Evolutionary conservation across 1,140 invertebrate genomes (phyloP), one percentile per base, ranked within the genome.

Genomic region (Littorina saxatilis): DNA sequence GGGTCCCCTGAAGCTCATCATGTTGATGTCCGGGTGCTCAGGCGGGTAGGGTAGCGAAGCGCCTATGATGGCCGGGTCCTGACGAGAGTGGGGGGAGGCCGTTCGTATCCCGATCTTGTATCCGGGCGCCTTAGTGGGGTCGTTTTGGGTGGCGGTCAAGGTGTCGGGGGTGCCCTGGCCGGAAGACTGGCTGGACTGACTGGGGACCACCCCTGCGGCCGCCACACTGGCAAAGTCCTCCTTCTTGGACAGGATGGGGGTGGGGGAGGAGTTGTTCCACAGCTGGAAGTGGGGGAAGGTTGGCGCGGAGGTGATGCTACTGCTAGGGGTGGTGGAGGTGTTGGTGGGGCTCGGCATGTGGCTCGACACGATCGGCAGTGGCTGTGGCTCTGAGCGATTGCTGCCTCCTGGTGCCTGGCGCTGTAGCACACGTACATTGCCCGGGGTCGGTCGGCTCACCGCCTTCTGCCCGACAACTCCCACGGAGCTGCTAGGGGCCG

Each of bases 1-100:
- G 84, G 94, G 89, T 96, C 97, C 17, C 96, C 96, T 0, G 96
- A 96, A 35, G 96, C 96, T 92, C 96, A 96, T 0, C 96, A 94
- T 13, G 95, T 95, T 92, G 96, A 96, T 3, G 95, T 95, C 88
- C 76, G 77, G 70, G 43, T 79, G 40, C 35, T 70, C 47, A 66
- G 52, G 32, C 37, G 32, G 79, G 66, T 61, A 81, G 81, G 55
- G 79, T 79, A 87, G 5, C 77, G 82, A 68, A 27, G 79, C 47
- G 58, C 79, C 78, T 72, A 83, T 32, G 70, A 76, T 27, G 39
- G 73, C 77, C 75, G 66, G 40, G 63, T 82, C 55, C 78, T 61
- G 68, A 78, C 85, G 52, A 23, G 77, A 83, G 20, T 85, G 86
- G 20, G 89, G 87, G 0, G 89, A 86, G 29, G 80, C 81, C 61